Evolutionary conservation across 2,113 vertebrate species (phyloP), one percentile per base, ranked within the genome.

Genomic region (Phyllostomus hastatus): DNA sequence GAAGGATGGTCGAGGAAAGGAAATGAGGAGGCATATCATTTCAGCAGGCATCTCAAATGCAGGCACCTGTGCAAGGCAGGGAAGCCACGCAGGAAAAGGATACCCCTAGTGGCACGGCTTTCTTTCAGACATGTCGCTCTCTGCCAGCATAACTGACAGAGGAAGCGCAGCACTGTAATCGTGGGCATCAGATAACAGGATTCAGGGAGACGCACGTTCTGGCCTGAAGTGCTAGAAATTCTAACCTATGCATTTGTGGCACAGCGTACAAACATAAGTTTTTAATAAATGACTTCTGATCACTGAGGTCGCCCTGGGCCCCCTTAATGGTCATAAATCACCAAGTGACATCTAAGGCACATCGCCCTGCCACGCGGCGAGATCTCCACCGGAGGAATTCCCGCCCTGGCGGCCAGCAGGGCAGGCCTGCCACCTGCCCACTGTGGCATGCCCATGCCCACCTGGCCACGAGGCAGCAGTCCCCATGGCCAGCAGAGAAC

Each of bases 331-430:
- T 48, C 69, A 43, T 19, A 35, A 26, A 9, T 3, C 31, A 48
- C 24, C 2, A 54, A 61, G 38, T 8, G 15, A 17, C 10, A 16
- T 4, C 12, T n/a, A 33, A 59, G 85, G 15, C 5, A 0, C 1
- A 1, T 38, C 9, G 4, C n/a, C 26, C 48, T 69, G 17, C 19
- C 52, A 41, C 2, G 0, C 9, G 5, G 35, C 8, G 9, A 64
- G 64, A 11, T 11, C 10, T 1, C 35, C 43, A 33, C 85, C 22
- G 5, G 28, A 83, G 50, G 59, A 33, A 33, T 2, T 12, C 4
- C 43, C 76, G 33, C 70, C 59, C 35, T 1, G 1, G 5, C 16
- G 16, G 69, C 11, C 4, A 15, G 10, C 43, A 43, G 16, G 33
- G 67, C 46, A 50, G 35, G 48, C 15, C 72, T 10, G 17, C 59